These are phyloP conservation scores for Chlamydotis undulata DNA, from an alignment of 2,113 vertebrate species.

Conservation along the genomic window DNA sequence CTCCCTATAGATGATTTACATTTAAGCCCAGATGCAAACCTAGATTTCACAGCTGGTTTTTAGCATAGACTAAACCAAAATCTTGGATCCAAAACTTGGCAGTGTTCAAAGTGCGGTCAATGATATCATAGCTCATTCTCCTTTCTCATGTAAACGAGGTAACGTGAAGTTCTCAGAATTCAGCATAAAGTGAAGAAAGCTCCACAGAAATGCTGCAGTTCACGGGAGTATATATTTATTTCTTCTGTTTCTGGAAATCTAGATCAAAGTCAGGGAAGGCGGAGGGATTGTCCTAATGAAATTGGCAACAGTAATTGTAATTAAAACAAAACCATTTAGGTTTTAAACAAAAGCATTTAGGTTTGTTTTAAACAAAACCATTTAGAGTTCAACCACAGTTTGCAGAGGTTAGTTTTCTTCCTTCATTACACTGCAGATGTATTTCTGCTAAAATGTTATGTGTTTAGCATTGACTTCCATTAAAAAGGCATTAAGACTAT, in stretches of 20 bases:
- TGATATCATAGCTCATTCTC: background rate
- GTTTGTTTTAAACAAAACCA: background rate
- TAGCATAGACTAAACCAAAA: constrained; percentile 16
- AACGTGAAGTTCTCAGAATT: background rate
- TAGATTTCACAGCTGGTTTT: background rate
- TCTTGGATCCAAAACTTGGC: background rate
- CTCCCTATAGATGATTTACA: background rate
- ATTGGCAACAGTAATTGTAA: background rate
- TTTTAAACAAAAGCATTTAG: background rate
- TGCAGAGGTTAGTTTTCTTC: background rate
- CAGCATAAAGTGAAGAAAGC: background rate
- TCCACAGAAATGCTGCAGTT: background rate
- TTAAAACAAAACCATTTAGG: background rate
- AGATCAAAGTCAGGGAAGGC: background rate
- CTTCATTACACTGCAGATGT: background rate
- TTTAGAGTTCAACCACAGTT: background rate
- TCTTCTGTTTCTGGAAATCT: background rate
- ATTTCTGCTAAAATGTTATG: background rate
- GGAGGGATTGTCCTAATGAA: background rate
- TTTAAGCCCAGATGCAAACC: background rate
- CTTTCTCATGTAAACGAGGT: background rate
- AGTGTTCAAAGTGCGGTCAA: background rate
- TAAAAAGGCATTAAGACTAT: background rate
- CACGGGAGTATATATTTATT: background rate
- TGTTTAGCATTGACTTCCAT: constrained; percentile 5